phyloP scores from a whole-genome alignment of 2,113 vertebrate species.

The Numenius arquata region DNA sequence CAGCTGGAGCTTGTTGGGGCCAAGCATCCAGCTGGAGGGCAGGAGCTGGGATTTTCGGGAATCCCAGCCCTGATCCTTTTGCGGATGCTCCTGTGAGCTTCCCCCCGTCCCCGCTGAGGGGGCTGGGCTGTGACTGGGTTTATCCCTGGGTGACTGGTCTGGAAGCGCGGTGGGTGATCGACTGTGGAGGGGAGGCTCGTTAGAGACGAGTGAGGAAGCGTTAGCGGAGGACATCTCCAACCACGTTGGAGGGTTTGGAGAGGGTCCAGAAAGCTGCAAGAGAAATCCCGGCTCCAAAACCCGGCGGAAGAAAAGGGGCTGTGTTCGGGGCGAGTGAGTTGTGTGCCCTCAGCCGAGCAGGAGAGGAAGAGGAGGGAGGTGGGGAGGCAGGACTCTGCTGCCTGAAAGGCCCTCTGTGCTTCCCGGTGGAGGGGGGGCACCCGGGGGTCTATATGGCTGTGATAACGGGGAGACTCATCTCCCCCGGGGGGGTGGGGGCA shows the following conservation, averaged over 20 bases:
- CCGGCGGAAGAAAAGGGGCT: background rate
- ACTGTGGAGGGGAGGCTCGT: background rate
- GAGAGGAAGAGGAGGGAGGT: background rate
- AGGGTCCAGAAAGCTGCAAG: background rate
- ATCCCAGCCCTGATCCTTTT: background rate
- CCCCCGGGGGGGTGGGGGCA: background rate
- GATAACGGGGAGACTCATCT: background rate
- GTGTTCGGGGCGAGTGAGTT: background rate
- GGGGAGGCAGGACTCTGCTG: background rate
- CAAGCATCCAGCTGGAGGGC: background rate
- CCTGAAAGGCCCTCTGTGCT: slow-evolving; percentile 19
- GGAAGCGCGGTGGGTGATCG: fast-evolving
- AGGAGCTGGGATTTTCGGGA: background rate
- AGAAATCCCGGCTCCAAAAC: background rate
- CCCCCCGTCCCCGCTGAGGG: fast-evolving
- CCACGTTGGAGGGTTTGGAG: background rate
- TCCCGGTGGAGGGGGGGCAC: fast-evolving
- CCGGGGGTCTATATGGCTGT: fast-evolving
- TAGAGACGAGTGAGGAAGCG: background rate
- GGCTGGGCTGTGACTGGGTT: background rate
- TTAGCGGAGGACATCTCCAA: background rate
- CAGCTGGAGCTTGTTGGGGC: background rate
- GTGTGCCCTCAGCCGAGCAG: background rate
- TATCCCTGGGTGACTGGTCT: background rate
- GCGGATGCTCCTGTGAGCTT: background rate